A percentile compares a stretch with the other conserved stretches of the same genome.
Evolutionary conservation across 2,797 vertebrate genomes (phyloP).

Genomic region (Anguilla megastoma): DNA sequence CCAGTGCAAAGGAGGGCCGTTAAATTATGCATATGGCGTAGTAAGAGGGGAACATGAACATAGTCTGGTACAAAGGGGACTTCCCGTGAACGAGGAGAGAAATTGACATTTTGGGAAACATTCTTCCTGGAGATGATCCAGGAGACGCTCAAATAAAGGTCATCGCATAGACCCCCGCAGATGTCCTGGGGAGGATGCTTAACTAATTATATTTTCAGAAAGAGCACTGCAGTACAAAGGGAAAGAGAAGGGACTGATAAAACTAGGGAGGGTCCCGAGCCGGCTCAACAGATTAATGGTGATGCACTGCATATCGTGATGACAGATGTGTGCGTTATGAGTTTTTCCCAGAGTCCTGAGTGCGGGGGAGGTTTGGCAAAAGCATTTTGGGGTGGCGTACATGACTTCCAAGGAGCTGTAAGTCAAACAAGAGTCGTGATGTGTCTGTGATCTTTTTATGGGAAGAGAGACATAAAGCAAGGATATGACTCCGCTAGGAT

Average conservation of each 20-base stretch:
- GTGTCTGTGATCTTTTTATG: constrained; percentile 1
- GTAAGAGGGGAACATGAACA: not conserved
- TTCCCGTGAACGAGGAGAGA: not conserved
- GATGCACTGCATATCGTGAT: not conserved
- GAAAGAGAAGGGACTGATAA: not conserved
- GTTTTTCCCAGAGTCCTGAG: not conserved
- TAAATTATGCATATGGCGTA: not conserved
- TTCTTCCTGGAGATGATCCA: not conserved
- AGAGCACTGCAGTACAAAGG: not conserved
- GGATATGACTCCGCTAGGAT: not conserved
- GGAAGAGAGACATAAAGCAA: not conserved
- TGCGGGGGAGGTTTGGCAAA: not conserved
- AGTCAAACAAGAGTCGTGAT: not conserved
- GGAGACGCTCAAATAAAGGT: not conserved
- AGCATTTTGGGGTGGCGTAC: not conserved
- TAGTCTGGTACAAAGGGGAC: not conserved
- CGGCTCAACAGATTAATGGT: not conserved
- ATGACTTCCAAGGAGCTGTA: not conserved
- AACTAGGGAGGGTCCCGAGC: not conserved
- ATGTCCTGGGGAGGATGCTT: not conserved
- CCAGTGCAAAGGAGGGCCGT: not conserved
- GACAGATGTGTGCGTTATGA: not conserved
- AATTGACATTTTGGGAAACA: not conserved
- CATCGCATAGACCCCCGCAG: not conserved
- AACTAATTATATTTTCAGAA: not conserved